These are phyloP conservation scores for Pangasius sanitwongsei DNA, from an alignment of 2,797 vertebrate species.

Conservation along the genomic window DNA sequence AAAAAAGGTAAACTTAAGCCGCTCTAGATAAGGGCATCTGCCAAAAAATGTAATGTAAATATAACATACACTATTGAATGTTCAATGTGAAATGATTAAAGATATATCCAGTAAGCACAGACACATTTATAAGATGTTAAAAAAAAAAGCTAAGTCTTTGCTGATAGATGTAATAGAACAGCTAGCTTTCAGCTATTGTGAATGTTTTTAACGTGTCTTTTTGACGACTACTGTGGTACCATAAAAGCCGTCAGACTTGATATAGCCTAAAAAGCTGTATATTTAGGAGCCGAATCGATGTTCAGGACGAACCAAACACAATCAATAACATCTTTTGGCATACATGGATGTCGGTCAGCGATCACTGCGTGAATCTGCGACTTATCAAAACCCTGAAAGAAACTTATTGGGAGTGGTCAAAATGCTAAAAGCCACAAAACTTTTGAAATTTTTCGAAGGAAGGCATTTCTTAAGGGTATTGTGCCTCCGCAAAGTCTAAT, in stretches of 20 bases:
- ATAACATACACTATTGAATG: neutral
- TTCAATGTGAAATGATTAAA: neutral
- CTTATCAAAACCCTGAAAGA: neutral
- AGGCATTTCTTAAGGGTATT: neutral
- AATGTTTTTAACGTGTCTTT: neutral
- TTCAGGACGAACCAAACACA: neutral
- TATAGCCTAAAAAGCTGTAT: neutral
- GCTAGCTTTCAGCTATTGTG: neutral
- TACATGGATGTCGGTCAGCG: no score
- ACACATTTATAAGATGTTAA: neutral
- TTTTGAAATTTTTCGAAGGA: neutral
- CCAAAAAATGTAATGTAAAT: no score
- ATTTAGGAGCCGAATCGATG: neutral
- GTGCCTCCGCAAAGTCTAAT: neutral
- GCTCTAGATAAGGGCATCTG: no score
- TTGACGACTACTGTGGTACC: no score
- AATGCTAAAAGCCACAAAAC: neutral
- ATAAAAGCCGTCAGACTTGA: neutral
- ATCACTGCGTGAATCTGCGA: neutral
- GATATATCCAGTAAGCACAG: neutral
- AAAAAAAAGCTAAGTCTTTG: neutral
- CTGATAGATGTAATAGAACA: neutral
- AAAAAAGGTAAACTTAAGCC: no score
- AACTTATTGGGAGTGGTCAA: neutral
- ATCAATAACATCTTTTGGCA: neutral